A percentile compares a stretch with the other conserved stretches of the same genome.
These are phyloP conservation scores for Girardinichthys multiradiatus DNA, from an alignment of 2,113 vertebrate genomes.

Conservation along the genomic window DNA sequence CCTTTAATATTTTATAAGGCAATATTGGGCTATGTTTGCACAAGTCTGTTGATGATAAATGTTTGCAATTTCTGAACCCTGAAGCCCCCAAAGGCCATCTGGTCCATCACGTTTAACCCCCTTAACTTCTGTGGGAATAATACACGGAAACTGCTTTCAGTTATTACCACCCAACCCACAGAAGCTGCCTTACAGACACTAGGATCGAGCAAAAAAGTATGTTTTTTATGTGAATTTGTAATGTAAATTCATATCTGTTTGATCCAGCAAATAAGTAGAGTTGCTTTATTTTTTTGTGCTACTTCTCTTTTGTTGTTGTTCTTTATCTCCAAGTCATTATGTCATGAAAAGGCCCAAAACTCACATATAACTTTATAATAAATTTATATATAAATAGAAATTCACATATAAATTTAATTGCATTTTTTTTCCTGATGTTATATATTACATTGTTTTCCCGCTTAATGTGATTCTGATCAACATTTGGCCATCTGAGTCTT, in stretches of 20 bases:
- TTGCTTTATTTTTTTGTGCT: background rate
- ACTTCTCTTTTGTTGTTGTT: background rate
- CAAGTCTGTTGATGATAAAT: constrained; percentile 15
- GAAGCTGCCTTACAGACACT: background rate
- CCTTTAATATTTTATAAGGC: constrained; percentile 23
- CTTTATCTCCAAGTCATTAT: background rate
- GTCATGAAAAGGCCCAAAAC: background rate
- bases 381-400: too few relatives aligned
- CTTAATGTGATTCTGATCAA: too few relatives aligned
- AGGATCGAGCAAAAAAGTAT: background rate
- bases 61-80: constrained; percentile 15
- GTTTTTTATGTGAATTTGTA: background rate
- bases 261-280: background rate
- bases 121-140: background rate
- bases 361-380: background rate
- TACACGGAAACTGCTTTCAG: background rate
- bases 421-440: too few relatives aligned
- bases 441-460: too few relatives aligned
- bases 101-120: background rate
- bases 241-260: background rate
- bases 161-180: background rate
- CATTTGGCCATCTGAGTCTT: too few relatives aligned
- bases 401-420: too few relatives aligned
- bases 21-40: background rate
- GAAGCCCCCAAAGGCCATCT: background rate